Evolutionary conservation across 2,113 vertebrate species (phyloP).

Genomic region (Gila orcuttii): DNA sequence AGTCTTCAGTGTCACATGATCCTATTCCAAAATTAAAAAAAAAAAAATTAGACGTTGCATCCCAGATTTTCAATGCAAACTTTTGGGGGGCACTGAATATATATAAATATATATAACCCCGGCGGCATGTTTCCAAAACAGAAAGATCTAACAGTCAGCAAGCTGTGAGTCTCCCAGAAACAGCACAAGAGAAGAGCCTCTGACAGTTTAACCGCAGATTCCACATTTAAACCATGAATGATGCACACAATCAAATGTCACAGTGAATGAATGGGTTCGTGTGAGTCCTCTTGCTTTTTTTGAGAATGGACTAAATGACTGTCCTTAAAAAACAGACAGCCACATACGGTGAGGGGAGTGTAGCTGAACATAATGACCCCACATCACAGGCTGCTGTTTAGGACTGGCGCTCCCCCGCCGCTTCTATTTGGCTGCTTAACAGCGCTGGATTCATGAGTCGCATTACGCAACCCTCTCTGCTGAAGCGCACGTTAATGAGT

Average conservation of each 20-base stretch:
- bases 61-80: not conserved
- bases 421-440: constrained; percentile 13
- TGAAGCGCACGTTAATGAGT: constrained; percentile 56
- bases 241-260: constrained; percentile 23
- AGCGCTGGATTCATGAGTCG: constrained; percentile 32
- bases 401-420: not conserved
- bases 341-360: constrained; percentile 15
- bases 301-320: constrained; percentile 24
- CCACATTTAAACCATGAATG: constrained; percentile 19
- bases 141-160: not conserved
- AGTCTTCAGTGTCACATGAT: not conserved
- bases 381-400: constrained; percentile 9
- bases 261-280: not conserved
- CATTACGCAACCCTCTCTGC: constrained; percentile 46
- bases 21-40: too few relatives aligned
- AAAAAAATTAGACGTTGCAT: not conserved
- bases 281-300: constrained; percentile 1
- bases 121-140: not conserved
- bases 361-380: constrained; percentile 22
- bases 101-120: not conserved
- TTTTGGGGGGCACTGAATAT: not conserved
- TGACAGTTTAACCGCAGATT: not conserved
- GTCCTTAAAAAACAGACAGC: constrained; percentile 21
- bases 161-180: constrained; percentile 37
- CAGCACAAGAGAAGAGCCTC: not conserved